Base-by-base conservation (phyloP, 2,113 vertebrate genomes). In the Oreochromis niloticus region DNA sequence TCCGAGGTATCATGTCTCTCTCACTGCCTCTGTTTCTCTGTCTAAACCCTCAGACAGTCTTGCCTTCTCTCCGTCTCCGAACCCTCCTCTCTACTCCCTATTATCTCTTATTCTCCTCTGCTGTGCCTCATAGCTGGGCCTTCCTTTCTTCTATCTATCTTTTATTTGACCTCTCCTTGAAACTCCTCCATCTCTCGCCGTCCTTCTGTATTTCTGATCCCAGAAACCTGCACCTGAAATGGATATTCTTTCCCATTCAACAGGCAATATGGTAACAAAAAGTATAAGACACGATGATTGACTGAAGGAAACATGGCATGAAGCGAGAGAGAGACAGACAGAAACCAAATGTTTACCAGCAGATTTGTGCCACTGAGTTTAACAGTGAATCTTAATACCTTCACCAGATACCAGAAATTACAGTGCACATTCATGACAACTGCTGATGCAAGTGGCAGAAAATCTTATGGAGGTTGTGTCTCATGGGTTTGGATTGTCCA, bases 401-500 rank as follows among this genome's bases (percentile, higher is more conserved):
- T 14, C 52, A 56, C 55, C 7, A 83, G 34, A 91, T 86, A 87
- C 57, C 27, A 81, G 54, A 81, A 90, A 89, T 85, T 63, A 85
- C 55, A 43, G 85, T 57, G 52, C 54, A 27, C 41, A 54, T 80
- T 91, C 78, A 86, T 87, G 91, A 91, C 90, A 80, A 92, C 79
- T 79, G 46, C 59, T 61, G 66, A 81, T 13, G 43, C 80, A 84
- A 82, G 80, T 84, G 78, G 78, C 7, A 6, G 52, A 46, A 82
- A 75, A 89, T 48, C 34, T 82, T 61, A 57, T 82, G 57, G 59
- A 85, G 84, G 61, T 89, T 82, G 82, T 93, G 87, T 91, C 89
- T 90, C 84, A 87, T 73, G 79, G 85, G 73, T 88, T 85, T 85
- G 56, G 57, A 86, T 88, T 91, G 85, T 90, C 56, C 85, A 92